Evolutionary conservation across 2,888 invertebrate species (phyloP).

Genomic region (Frankliniella fusca): DNA sequence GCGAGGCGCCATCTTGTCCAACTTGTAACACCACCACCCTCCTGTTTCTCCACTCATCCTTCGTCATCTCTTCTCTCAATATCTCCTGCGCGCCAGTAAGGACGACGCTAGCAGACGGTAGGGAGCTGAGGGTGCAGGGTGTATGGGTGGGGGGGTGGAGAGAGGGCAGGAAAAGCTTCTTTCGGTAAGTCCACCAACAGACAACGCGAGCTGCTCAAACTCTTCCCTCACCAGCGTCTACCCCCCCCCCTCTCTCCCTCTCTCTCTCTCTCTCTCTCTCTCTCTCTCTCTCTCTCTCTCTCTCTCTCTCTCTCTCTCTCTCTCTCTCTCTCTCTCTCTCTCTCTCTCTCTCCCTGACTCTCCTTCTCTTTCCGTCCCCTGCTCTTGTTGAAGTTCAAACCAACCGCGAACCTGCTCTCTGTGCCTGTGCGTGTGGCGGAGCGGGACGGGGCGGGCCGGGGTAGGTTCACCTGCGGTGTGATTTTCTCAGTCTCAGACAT

Average conservation of each 20-base stretch:
- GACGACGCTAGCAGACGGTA: too few species aligned
- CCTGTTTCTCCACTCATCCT: too few species aligned
- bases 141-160: background rate
- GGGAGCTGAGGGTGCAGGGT: too few species aligned
- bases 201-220: background rate
- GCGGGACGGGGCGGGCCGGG: too few species aligned
- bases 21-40: background rate
- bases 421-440: too few species aligned
- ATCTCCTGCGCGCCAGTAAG: too few species aligned
- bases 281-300: background rate
- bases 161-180: background rate
- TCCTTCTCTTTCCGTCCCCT: background rate
- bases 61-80: too few species aligned
- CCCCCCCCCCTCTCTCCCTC: background rate
- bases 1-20: background rate
- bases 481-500: slow-evolving; percentile 12
- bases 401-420: background rate
- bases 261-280: background rate
- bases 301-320: background rate
- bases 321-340: background rate
- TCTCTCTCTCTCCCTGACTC: background rate
- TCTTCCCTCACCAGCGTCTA: background rate
- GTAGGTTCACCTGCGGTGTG: background rate
- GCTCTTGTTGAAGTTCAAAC: background rate
- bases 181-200: background rate